phyloP scores from a whole-genome alignment of 2,113 vertebrate species.

The Danio rerio region GRCz12tu NC_133191.1:41919001-41919500 shows the following conservation, averaged over 20 bases:
- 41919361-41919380: not conserved
- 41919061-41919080: conserved; percentile 27
- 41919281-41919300: not conserved
- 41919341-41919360: not conserved
- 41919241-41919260: conserved; percentile 2
- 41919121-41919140: not conserved
- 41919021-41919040: conserved; percentile 6
- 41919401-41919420: no score
- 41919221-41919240: not conserved
- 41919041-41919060: conserved; percentile 22
- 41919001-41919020: conserved; percentile 22
- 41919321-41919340: no score
- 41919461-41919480: no score
- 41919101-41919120: not conserved
- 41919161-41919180: not conserved
- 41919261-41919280: not conserved
- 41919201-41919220: not conserved
- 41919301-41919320: not conserved
- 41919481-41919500: no score
- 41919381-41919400: no score
- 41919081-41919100: not conserved
- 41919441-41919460: no score
- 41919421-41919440: no score
- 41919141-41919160: conserved; percentile 25
- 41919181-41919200: conserved; percentile 10